Evolutionary conservation across 2,888 invertebrate species (phyloP).

Genomic region (Aspidapion aeneum): DNA sequence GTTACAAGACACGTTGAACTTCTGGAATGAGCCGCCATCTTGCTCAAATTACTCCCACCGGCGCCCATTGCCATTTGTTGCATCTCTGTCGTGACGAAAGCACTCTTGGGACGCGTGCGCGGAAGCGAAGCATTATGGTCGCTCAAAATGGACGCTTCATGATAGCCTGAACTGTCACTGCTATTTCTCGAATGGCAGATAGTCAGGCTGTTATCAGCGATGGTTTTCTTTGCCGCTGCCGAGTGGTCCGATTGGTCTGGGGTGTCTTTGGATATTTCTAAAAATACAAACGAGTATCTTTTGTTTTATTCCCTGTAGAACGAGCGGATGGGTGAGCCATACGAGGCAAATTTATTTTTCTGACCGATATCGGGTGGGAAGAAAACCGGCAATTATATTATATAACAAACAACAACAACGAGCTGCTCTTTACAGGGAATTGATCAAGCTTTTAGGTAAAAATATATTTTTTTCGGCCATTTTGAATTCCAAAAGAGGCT

Average conservation of each 20-base stretch:
- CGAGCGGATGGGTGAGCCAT: no score
- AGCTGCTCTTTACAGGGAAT: no score
- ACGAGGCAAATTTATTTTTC: no score
- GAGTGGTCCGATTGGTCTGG: slow-evolving; percentile 22
- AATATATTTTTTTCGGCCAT: no score
- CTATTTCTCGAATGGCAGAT: slow-evolving; percentile 67
- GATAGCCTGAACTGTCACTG: slow-evolving; percentile 70
- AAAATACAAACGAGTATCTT: no score
- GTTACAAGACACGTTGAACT: slow-evolving; percentile 45
- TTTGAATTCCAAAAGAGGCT: no score
- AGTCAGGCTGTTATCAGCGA: slow-evolving; percentile 44
- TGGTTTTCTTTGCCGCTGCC: slow-evolving; percentile 25
- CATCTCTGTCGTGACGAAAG: slow-evolving; percentile 27
- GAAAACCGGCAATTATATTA: no score
- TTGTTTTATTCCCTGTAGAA: no score
- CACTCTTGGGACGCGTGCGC: slow-evolving; percentile 40
- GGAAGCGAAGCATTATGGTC: slow-evolving; percentile 51
- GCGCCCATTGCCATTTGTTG: slow-evolving; percentile 4
- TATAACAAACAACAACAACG: no score
- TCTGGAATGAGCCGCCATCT: slow-evolving; percentile 45
- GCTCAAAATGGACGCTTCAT: slow-evolving; percentile 63
- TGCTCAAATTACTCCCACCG: slow-evolving; percentile 38
- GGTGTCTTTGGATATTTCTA: slow-evolving; percentile 28
- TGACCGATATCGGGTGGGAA: no score
- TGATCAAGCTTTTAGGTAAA: no score